phyloP scores from a whole-genome alignment of 2,113 vertebrate species.

The Ahaetulla prasina region DNA sequence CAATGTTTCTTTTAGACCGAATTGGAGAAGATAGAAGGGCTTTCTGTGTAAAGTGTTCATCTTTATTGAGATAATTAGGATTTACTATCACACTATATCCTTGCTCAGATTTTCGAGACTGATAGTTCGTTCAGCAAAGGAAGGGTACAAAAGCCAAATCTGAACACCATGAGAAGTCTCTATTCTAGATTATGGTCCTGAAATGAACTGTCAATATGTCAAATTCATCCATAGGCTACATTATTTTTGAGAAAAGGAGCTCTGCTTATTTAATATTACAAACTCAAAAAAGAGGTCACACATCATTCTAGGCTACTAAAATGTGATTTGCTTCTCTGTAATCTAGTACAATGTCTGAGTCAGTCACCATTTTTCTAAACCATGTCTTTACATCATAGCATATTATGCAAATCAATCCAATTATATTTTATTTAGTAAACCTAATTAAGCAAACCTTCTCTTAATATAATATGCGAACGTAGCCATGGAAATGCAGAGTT shows the following conservation, averaged over 20 bases:
- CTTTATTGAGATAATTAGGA: not conserved
- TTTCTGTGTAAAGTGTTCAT: not conserved
- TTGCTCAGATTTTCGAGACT: not conserved
- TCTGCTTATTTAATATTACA: slow-evolving; percentile 9
- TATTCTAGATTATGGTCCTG: not conserved
- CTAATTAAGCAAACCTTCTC: not conserved
- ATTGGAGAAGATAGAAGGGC: not conserved
- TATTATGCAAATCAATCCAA: not conserved
- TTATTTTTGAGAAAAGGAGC: not conserved
- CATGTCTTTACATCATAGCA: not conserved
- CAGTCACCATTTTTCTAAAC: not conserved
- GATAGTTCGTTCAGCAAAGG: not conserved
- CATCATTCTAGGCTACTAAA: not conserved
- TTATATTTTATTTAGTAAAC: not conserved
- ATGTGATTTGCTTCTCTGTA: not conserved
- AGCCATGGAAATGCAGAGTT: not conserved
- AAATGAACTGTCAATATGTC: not conserved
- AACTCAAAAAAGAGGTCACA: not conserved
- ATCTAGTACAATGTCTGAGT: not conserved
- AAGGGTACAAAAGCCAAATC: not conserved
- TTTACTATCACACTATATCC: not conserved
- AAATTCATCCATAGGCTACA: not conserved
- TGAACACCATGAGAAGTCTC: not conserved
- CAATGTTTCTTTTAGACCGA: not conserved
- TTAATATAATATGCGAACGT: not conserved